Base-by-base conservation (phyloP, 1,140 invertebrate genomes). In the Eupeodes corollae region DNA sequence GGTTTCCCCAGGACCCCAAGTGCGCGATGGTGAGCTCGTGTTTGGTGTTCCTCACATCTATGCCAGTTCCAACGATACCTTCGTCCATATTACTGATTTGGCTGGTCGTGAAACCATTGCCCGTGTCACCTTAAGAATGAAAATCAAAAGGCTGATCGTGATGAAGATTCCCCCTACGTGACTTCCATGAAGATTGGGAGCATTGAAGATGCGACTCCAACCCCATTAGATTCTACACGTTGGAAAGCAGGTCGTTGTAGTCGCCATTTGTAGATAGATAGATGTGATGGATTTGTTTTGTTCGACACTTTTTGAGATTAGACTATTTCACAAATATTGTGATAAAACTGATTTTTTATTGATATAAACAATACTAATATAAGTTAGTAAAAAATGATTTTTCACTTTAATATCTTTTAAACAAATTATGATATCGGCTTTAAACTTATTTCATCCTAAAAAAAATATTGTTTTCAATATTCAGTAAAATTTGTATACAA, bases 1-100 rank as follows among this genome's bases (percentile, higher is more conserved):
- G 72, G 87, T 99, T 18, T 86, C 88, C 19, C 79, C 99, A 48
- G 96, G 95, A 52, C 96, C 96, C 41, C 95, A 98, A 75, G 91
- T 95, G 26, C 82, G 89, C 52, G 94, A 97, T 64, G 95, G 95
- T 47, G 95, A 99, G 76, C 85, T 88, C 57, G 92, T 99, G 38
- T 99, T 99, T 71, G 97, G 95, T 43, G 95, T 99, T 8, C 96
- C 95, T 45, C 97, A 99, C 72, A 99, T 99, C 63, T 99, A 94
- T 70, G 97, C 97, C 51, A 96, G 91, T 53, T 99, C 99, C 76
- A 99, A 99, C 68, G 97, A 99, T 70, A 99, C 97, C 37, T 99
- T 99, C 69, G 97, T 99, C 8, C 97, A 99, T 75, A 92, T 99
- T 33, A 99, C 97, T 5, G 97, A 99, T 77, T 77, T 99, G 55